A percentile compares a stretch with the other conserved stretches of the same genome.
phyloP scores from a whole-genome alignment of 2,113 vertebrate genomes.

The Lutjanus erythropterus region DNA sequence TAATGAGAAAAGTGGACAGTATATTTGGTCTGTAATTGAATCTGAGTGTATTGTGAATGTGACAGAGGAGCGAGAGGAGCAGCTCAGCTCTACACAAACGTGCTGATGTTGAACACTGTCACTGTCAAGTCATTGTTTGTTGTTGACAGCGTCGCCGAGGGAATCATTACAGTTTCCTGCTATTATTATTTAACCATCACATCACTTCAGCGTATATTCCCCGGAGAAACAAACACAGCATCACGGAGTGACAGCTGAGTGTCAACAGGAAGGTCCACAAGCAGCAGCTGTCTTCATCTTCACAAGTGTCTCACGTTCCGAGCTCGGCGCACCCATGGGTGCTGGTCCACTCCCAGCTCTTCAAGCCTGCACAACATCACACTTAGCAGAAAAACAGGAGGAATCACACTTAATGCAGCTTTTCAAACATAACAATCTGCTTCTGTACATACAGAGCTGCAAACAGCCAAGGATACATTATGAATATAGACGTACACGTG shows the following conservation, averaged over 20 bases:
- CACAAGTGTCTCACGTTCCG: slow-evolving; percentile 1
- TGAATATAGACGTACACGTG: background rate
- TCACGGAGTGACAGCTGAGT: slow-evolving; percentile 20
- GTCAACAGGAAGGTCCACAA: background rate
- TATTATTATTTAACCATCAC: slow-evolving; percentile 4
- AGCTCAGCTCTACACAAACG: background rate
- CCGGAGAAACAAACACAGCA: background rate
- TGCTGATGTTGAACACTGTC: background rate
- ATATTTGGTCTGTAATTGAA: too few species aligned
- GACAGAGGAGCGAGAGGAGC: background rate
- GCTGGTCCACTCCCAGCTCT: background rate
- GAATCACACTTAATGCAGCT: background rate
- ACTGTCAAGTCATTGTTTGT: slow-evolving; percentile 1
- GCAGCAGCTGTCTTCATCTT: slow-evolving; percentile 26
- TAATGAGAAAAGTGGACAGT: too few species aligned
- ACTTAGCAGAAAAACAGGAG: background rate
- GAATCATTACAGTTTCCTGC: background rate
- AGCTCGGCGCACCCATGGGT: slow-evolving; percentile 2
- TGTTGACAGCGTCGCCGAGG: background rate
- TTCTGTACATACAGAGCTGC: background rate
- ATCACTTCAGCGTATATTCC: background rate
- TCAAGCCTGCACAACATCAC: slow-evolving; percentile 28
- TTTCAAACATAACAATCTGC: background rate
- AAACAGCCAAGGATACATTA: background rate
- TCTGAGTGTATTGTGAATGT: background rate